phyloP scores from a whole-genome alignment of 2,888 invertebrate genomes.

The Stenoptilia bipunctidactyla region DNA sequence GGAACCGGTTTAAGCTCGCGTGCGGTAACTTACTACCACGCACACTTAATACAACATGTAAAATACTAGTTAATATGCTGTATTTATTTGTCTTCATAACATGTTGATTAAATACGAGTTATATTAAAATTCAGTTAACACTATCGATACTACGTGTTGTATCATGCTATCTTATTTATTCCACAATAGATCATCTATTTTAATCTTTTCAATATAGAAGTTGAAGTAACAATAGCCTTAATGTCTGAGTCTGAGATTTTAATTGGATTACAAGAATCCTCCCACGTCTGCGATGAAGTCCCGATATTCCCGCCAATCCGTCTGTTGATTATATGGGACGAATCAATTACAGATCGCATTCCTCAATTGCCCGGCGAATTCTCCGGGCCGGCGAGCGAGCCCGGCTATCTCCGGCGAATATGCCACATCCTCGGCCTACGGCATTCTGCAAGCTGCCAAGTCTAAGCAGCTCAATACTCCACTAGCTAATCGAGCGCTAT shows the following conservation, averaged over 20 bases:
- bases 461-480: slow-evolving; percentile 29
- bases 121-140: too few species aligned
- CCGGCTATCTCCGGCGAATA: slow-evolving; percentile 45
- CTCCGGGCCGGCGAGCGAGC: slow-evolving; percentile 61
- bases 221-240: background rate
- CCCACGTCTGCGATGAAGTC: slow-evolving; percentile 28
- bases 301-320: slow-evolving; percentile 55
- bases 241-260: background rate
- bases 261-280: slow-evolving; percentile 2
- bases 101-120: too few species aligned
- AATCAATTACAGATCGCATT: slow-evolving; percentile 67
- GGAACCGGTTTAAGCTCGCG: slow-evolving; percentile 37
- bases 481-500: too few species aligned
- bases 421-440: slow-evolving; percentile 30
- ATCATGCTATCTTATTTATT: too few species aligned
- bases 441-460: slow-evolving; percentile 44
- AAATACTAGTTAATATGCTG: background rate
- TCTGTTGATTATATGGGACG: slow-evolving; percentile 64
- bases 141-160: too few species aligned
- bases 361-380: slow-evolving; percentile 54
- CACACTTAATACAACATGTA: slow-evolving; percentile 16
- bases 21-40: slow-evolving; percentile 30
- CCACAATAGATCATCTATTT: too few species aligned
- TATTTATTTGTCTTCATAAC: too few species aligned
- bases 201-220: too few species aligned